Conservation (phyloP, 2,888 invertebrate genomes). For the Plemyria rubiginata region DNA sequence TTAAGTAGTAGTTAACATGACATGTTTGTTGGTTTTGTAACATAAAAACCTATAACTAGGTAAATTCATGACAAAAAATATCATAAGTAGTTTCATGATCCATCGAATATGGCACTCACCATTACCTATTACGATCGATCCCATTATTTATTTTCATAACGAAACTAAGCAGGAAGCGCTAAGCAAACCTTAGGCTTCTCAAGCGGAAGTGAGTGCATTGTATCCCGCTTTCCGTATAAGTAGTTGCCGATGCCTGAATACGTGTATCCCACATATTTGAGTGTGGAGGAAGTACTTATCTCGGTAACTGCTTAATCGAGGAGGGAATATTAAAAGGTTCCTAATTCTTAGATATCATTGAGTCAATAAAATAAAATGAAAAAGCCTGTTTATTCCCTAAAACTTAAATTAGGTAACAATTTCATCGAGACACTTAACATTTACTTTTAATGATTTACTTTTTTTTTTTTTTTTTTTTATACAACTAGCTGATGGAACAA, state of each 20-base stretch:
- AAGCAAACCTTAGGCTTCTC: conserved; percentile 62
- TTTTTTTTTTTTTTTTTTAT: too few relatives aligned
- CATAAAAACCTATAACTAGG: too few relatives aligned
- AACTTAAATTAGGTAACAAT: too few relatives aligned
- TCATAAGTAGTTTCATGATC: neutral
- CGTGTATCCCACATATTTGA: conserved; percentile 33
- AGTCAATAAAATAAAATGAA: too few relatives aligned
- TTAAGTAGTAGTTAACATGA: too few relatives aligned
- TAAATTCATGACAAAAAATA: neutral
- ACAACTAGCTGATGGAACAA: too few relatives aligned
- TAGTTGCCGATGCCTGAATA: conserved; percentile 48
- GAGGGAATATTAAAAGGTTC: conserved; percentile 35
- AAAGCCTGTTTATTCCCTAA: too few relatives aligned
- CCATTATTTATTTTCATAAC: conserved; percentile 30
- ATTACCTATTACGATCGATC: conserved; percentile 1
- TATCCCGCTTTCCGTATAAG: conserved; percentile 56
- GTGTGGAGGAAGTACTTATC: conserved; percentile 27
- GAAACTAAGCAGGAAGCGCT: conserved; percentile 63
- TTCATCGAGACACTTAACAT: too few relatives aligned
- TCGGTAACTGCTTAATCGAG: conserved; percentile 26
- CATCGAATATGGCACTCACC: neutral
- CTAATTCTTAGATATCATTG: conserved; percentile 10
- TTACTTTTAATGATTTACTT: too few relatives aligned
- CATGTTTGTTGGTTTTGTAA: too few relatives aligned
- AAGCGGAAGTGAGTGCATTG: conserved; percentile 75